Evolutionary conservation across 2,888 invertebrate genomes (phyloP), one percentile per base, ranked within the genome.

Genomic region (Phorcus lineatus): DNA sequence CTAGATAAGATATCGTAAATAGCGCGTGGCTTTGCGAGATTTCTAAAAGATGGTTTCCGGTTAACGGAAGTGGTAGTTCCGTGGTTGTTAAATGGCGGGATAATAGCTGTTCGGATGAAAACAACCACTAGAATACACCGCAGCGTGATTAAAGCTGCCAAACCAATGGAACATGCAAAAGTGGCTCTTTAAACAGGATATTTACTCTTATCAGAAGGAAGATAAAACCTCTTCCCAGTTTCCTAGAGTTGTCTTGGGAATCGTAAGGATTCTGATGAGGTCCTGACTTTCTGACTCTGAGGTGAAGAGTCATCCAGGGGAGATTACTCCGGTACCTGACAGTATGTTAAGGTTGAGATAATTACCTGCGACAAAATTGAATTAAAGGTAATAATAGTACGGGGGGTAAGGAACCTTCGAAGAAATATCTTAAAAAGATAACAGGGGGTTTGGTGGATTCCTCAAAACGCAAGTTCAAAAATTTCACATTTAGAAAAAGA

Each of bases 1-100:
- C 62, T 62, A 62, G 62, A 62, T 62, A 62, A 28, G 62, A 62
- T 62, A 24, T 24, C 62, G 62, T 62, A 62, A 62, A 28, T 13
- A 62, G 62, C 62, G 62, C 62, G 62, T 24, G 28, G 62, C 62
- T 62, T 62, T 62, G 24, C 62, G 62, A 62, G 62, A 62, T 62
- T 62, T 62, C 62, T 28, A 28, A 62, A 62, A 62, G 62, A 62
- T 62, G n/a, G 28, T 24, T 62, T 62, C 62, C 62, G 62, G 62
- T 62, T 28, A 62, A 16, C 62, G 62, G 62, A 62, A 62, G 62
- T 62, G 13, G 28, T 62, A 28, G 28, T 62, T 62, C 62, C 62
- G 62, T 24, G 28, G 28, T 28, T 62, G 24, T 62, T 62, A 28
- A 62, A 62, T 62, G 62, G 62, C 28, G 16, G 24, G 4, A 62